Conservation (phyloP, 1,140 invertebrate genomes). For the Lysiphlebus fabarum region DNA sequence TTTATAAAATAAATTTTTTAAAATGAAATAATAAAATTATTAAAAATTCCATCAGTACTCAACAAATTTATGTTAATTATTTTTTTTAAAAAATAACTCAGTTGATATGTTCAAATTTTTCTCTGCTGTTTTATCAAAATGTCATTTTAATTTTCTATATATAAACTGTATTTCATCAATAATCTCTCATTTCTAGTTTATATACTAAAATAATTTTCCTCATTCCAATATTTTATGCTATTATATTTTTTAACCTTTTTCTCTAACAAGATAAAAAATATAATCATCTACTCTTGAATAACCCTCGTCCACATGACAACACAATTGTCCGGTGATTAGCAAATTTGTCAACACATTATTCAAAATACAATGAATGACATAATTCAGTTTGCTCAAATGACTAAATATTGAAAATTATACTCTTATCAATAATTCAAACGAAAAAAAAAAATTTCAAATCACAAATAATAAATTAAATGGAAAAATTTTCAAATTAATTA, state of each 20-base stretch:
- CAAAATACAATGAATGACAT: no score
- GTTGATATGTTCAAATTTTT: constrained; percentile 1
- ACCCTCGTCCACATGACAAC: not conserved
- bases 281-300: not conserved
- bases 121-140: constrained; percentile 1
- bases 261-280: not conserved
- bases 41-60: constrained; percentile 37
- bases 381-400: no score
- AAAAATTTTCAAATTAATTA: no score
- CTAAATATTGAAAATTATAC: no score
- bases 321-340: constrained; percentile 21
- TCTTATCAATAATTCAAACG: no score
- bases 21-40: no score
- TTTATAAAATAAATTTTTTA: no score
- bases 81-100: constrained; percentile 22
- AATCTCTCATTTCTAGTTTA: not conserved
- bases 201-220: no score
- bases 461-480: no score
- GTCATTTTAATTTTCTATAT: constrained; percentile 6
- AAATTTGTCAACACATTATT: not conserved
- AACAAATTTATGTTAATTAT: constrained; percentile 46
- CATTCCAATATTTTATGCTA: no score
- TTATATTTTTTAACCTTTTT: not conserved
- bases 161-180: constrained; percentile 1
- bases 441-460: no score